phyloP scores from a whole-genome alignment of 2,888 invertebrate species.

The Eupithecia exiguata region DNA sequence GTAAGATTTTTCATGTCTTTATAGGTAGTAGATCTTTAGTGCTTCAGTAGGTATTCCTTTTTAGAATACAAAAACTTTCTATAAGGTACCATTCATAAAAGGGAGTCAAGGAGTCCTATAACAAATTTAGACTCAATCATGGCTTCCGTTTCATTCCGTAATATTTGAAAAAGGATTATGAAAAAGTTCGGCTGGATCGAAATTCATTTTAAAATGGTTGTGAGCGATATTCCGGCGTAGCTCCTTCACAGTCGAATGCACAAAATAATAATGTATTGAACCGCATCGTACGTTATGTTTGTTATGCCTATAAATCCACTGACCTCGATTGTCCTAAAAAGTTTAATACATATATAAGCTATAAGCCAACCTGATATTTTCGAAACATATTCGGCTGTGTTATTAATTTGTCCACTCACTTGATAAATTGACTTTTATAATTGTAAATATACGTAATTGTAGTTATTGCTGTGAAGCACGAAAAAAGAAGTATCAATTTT shows the following conservation, averaged over 20 bases:
- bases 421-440: not conserved
- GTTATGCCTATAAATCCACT: conserved; percentile 29
- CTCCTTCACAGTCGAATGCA: conserved; percentile 60
- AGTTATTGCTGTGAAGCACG: not conserved
- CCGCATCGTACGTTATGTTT: conserved; percentile 51
- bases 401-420: not conserved
- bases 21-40: conserved; percentile 21
- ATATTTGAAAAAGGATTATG: conserved; percentile 47
- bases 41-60: conserved; percentile 28
- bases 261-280: conserved; percentile 69
- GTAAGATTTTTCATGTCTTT: conserved; percentile 28
- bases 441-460: not conserved
- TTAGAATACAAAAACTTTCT: conserved; percentile 18
- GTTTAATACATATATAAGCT: conserved; percentile 26
- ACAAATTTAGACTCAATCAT: conserved; percentile 22
- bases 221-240: conserved; percentile 60
- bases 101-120: conserved; percentile 67
- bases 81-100: conserved; percentile 12
- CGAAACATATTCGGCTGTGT: not conserved
- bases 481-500: not conserved
- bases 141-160: not conserved
- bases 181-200: conserved; percentile 59
- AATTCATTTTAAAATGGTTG: conserved; percentile 68
- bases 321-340: conserved; percentile 34
- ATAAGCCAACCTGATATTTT: not conserved